Base-by-base conservation (phyloP, 1,140 invertebrate genomes). In the Zaprionus davidi region DNA sequence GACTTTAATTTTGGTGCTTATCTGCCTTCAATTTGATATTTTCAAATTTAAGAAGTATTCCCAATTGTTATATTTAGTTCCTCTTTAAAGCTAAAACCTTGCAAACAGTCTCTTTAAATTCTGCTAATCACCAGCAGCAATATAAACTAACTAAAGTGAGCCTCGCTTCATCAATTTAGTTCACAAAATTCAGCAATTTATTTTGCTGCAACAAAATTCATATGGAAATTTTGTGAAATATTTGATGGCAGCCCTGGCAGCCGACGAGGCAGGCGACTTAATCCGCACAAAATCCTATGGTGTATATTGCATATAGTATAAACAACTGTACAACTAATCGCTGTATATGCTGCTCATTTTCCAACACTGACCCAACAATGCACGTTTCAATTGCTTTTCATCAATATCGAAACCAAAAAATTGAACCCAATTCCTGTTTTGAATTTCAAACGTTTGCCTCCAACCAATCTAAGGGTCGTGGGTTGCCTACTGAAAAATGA, bases 361-460 rank as follows among this genome's bases (percentile, higher is more conserved):
- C 31, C 59, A 57, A 71, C 22, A 46, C 65, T 44, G n/a, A 31
- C 53, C 9, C 59, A 49, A 53, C 46, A 34, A 71, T 64, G 31
- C 36, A 31, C 15, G 31, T 38, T 64, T 57, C 62, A 75, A 75
- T 75, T 26, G 72, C 67, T 64, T 71, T 75, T 51, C 72, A 75
- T 75, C 67, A 75, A 75, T 75, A 64, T 22, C 20, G 13, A 55
- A 38, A 17, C n/a, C 28, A 11, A 66, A 31, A 22, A 31, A 22
- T n/a, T 28, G 64, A 24, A 17, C 15, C 58, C 71, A 63, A 74
- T 73, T 73, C 71, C 67, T 79, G 77, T 71, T 79, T 76, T 76
- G 77, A 76, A 79, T 79, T 71, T 79, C 58, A 76, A 79, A 64
- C 58, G 41, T 31, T 74, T 67, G 57, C 66, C 58, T 17, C 41